Percentiles rank a stretch among this genome's conserved stretches.
Conservation (phyloP, 1,140 invertebrate species). For the Cotesia glomerata region DNA sequence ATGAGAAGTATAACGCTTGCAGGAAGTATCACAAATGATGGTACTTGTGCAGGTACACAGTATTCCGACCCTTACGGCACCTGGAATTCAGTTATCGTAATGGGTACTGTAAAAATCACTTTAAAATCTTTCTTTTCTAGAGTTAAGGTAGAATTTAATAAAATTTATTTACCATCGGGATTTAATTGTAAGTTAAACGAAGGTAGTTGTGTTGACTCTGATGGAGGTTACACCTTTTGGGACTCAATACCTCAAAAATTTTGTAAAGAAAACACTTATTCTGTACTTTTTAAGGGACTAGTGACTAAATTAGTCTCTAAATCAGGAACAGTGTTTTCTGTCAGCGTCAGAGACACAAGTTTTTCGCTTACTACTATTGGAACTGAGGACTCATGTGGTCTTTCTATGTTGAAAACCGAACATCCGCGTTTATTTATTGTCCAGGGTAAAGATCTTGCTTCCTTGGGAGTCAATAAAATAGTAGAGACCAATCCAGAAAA, state of each 20-base stretch:
- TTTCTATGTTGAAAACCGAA: constrained; percentile 29
- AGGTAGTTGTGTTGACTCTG: constrained; percentile 24
- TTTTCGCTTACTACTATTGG: constrained; percentile 24
- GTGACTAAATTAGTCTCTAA: constrained; percentile 22
- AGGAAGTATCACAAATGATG: too few species aligned
- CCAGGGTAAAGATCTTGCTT: not conserved
- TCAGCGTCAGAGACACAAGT: constrained; percentile 14
- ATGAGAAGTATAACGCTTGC: too few species aligned
- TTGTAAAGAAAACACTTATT: constrained; percentile 24
- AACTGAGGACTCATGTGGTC: constrained; percentile 13
- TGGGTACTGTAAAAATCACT: too few species aligned
- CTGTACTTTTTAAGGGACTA: constrained; percentile 25
- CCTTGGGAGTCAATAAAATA: constrained; percentile 27
- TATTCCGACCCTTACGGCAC: too few species aligned
- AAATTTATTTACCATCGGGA: constrained; percentile 23
- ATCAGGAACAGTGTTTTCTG: constrained; percentile 23
- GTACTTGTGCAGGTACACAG: too few species aligned
- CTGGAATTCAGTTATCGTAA: too few species aligned
- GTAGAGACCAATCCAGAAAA: constrained; percentile 15
- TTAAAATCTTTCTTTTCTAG: too few species aligned
- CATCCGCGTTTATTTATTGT: constrained; percentile 38
- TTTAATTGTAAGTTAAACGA: constrained; percentile 18
- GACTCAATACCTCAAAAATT: not conserved
- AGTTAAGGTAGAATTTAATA: constrained; percentile 18
- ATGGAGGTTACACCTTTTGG: constrained; percentile 33